Percentiles rank a stretch among this genome's conserved stretches.
phyloP scores from a whole-genome alignment of 2,797 vertebrate genomes.

The Gorsachius magnificus region DNA sequence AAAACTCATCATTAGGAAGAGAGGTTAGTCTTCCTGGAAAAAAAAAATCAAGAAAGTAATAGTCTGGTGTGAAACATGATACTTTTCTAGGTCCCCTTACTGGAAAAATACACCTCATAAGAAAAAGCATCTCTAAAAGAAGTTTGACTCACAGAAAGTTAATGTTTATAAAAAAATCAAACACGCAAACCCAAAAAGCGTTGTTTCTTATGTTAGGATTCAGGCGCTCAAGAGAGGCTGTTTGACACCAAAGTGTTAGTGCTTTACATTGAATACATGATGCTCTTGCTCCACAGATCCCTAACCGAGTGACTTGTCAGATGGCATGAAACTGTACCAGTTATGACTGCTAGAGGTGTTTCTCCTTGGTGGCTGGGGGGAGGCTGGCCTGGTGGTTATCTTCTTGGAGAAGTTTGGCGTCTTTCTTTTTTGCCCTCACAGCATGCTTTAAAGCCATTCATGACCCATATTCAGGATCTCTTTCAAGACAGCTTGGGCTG shows the following conservation, averaged over 20 bases:
- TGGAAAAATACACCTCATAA: neutral
- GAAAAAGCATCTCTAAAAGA: neutral
- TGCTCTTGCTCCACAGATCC: neutral
- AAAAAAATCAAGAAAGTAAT: neutral
- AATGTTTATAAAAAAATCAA: neutral
- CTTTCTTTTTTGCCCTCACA: neutral
- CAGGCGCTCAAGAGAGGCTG: neutral
- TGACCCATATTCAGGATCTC: neutral
- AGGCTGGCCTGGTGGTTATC: neutral
- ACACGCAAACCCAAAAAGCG: neutral
- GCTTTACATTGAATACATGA: neutral
- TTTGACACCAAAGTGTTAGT: neutral
- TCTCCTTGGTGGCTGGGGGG: fast-evolving
- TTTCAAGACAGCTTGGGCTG: neutral
- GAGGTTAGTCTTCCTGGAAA: neutral
- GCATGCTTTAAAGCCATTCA: neutral
- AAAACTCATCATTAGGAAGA: neutral
- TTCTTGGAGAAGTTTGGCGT: neutral
- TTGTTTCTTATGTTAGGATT: neutral
- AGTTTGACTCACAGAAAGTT: neutral
- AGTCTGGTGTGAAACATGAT: neutral
- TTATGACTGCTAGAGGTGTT: neutral
- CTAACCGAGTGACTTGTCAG: neutral
- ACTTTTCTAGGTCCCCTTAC: neutral
- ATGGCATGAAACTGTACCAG: neutral